phyloP scores from a whole-genome alignment of 2,113 vertebrate species.

The Sialia sialis region DNA sequence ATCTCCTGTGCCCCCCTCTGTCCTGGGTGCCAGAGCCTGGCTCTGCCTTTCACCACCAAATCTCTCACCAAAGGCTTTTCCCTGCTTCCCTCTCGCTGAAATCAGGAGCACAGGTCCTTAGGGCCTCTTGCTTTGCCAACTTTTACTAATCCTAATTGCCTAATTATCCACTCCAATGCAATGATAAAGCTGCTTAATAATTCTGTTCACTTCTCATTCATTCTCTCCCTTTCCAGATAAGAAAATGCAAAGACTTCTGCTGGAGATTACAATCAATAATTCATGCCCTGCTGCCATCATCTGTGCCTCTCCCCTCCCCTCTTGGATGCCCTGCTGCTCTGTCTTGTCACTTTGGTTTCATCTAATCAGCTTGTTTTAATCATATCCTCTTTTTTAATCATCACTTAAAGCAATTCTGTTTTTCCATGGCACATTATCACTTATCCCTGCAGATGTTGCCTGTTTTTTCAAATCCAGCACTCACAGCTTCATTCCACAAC shows the following conservation, averaged over 20 bases:
- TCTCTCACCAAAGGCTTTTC: neutral
- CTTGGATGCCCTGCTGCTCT: neutral
- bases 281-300: neutral
- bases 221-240: neutral
- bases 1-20: neutral
- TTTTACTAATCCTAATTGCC: conserved; percentile 46
- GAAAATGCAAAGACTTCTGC: conserved; percentile 2
- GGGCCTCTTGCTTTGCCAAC: conserved; percentile 20
- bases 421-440: neutral
- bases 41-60: neutral
- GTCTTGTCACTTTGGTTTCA: conserved; percentile 24
- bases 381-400: neutral
- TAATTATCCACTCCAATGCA: conserved; percentile 44
- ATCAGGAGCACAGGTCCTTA: neutral
- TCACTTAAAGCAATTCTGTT: neutral
- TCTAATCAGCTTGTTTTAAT: conserved; percentile 29
- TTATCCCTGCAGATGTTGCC: neutral
- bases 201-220: neutral
- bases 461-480: neutral
- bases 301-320: neutral
- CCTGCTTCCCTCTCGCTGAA: neutral
- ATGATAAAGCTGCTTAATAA: conserved; percentile 37
- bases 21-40: neutral
- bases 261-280: conserved; percentile 27
- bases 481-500: neutral